Conservation (phyloP, 2,797 vertebrate genomes). For the Erethizon dorsatum region DNA sequence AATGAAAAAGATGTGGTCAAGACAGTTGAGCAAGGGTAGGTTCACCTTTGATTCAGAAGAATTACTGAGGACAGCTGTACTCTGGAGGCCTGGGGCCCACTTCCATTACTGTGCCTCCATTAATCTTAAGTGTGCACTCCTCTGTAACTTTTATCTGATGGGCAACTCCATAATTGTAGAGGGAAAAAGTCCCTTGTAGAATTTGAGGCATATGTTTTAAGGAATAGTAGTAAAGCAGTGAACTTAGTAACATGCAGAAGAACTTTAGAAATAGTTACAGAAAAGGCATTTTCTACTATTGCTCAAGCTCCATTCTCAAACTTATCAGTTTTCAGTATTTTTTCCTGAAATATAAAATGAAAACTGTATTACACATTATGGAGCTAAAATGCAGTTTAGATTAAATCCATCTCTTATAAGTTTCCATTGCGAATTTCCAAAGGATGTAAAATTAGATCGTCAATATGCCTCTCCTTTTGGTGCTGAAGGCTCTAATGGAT, state of each 20-base stretch:
- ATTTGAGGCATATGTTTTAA: slow-evolving; percentile 35
- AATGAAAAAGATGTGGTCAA: neutral
- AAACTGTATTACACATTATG: neutral
- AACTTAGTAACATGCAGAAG: neutral
- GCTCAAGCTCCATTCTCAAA: neutral
- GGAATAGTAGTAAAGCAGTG: neutral
- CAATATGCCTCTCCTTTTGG: neutral
- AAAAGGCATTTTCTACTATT: slow-evolving; percentile 46
- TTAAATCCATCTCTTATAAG: slow-evolving; percentile 38
- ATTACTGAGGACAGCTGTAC: neutral
- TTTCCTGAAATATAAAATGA: slow-evolving; percentile 41
- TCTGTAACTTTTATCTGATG: slow-evolving; percentile 45
- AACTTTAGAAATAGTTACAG: slow-evolving; percentile 51
- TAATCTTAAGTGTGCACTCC: neutral
- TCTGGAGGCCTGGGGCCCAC: neutral
- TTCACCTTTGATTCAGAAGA: neutral
- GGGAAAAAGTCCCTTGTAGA: neutral
- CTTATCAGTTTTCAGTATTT: neutral
- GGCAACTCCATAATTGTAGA: neutral
- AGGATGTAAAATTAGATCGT: slow-evolving; percentile 49
- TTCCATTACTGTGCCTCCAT: neutral
- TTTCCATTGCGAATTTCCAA: slow-evolving; percentile 62
- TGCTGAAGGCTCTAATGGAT: slow-evolving; percentile 1
- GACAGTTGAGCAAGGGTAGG: neutral
- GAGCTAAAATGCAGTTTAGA: slow-evolving; percentile 28